Base-by-base conservation (phyloP, 2,113 vertebrate species). In the Clinocottus analis region DNA sequence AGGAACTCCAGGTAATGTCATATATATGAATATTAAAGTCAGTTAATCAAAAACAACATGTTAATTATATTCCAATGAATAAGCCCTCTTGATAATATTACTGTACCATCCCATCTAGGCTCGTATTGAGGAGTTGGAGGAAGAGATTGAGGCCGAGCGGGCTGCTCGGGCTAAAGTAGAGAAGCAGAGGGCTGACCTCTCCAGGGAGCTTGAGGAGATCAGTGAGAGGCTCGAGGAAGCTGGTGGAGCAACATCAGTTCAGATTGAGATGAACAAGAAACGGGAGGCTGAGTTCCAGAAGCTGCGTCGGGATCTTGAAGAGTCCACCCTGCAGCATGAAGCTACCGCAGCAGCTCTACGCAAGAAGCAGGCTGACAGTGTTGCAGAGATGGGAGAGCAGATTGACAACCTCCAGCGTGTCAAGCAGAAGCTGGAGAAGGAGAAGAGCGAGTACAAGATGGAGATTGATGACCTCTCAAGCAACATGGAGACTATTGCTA, bases 61-160 rank as follows among this genome's bases (percentile, higher is more conserved):
- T 1, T 39, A 0, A 0, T 19, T 14, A 43, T 49, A 49, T 49
- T 49, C 17, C 45, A 49, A 7, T 25, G 11, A 45, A 43, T 53
- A 66, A 60, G 51, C 23, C 23, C 2, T 12, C 2, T 56, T 41
- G 69, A 19, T 58, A 19, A 43, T 19, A 8, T 8, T 43, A 41
- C 41, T 4, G 41, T 43, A 3, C 41, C 1, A 2, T 75, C 8
- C 53, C 31, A 73, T 61, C 8, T 75, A 92, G 91, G 91, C 91
- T 68, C 91, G 91, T 17, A 91, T 92, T 87, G 91, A 92, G 82
- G 91, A 92, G 62, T 88, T 92, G 49, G 91, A 92, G 62, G 96
- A 98, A 0, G 97, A 98, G 90, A 97, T 96, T 1, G 97, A 98
- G 82, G 96, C 96, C 3, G 97, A 98, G 53, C 86, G 95, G 1